Conservation (phyloP, 2,113 vertebrate genomes). For the Phalacrocorax carbo region DNA sequence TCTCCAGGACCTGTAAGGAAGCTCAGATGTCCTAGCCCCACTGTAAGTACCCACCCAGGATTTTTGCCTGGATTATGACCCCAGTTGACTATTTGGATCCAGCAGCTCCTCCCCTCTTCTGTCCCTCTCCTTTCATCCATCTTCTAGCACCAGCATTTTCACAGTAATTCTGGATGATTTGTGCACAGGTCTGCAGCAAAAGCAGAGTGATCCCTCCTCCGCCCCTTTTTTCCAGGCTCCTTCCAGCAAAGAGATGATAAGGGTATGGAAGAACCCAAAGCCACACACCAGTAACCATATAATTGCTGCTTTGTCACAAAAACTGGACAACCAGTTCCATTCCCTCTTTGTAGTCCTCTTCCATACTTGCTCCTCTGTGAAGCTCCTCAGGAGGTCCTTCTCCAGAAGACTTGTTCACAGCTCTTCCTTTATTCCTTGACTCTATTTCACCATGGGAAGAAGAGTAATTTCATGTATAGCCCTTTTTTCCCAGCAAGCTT, state of each 20-base stretch:
- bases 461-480: accelerated
- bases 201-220: background rate
- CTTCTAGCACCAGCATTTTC: background rate
- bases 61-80: background rate
- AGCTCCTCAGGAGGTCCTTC: background rate
- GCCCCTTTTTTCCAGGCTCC: background rate
- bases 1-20: no score
- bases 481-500: background rate
- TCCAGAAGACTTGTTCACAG: background rate
- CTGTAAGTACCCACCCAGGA: background rate
- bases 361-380: background rate
- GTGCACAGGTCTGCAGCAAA: background rate
- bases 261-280: background rate
- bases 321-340: background rate
- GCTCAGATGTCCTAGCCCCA: no score
- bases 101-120: background rate
- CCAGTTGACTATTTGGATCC: background rate
- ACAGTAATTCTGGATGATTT: background rate
- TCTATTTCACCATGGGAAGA: background rate
- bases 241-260: background rate
- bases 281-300: background rate
- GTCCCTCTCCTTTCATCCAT: background rate
- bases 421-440: background rate
- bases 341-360: background rate
- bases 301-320: background rate